Conservation (phyloP, 2,113 vertebrate genomes). For the Myodes glareolus region DNA sequence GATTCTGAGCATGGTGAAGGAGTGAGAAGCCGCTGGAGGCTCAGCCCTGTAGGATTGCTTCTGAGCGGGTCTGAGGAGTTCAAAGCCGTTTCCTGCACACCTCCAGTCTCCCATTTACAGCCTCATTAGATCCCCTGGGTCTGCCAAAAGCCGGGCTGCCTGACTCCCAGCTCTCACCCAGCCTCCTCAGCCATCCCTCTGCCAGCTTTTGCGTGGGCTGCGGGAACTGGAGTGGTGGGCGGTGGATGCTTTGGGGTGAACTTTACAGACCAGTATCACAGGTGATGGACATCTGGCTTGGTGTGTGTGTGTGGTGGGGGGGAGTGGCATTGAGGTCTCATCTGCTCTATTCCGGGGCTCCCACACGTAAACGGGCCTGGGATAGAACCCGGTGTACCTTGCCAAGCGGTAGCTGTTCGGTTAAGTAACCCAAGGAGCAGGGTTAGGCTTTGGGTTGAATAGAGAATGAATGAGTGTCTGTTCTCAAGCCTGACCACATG, state of each 20-base stretch:
- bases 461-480: slow-evolving; percentile 76
- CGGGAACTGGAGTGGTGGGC: background rate
- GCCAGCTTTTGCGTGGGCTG: background rate
- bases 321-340: background rate
- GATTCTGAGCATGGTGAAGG: background rate
- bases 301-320: background rate
- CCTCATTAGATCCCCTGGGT: background rate
- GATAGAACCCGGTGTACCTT: background rate
- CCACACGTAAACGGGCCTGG: background rate
- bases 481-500: slow-evolving; percentile 74
- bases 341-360: background rate
- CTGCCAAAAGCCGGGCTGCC: background rate
- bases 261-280: background rate
- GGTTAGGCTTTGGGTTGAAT: slow-evolving; percentile 62
- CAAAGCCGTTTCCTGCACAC: slow-evolving; percentile 14
- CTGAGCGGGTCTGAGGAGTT: background rate
- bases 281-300: background rate
- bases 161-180: background rate
- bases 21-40: background rate
- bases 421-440: slow-evolving; percentile 31
- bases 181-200: background rate
- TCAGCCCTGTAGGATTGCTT: background rate
- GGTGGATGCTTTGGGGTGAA: background rate
- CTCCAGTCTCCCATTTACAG: background rate
- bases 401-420: background rate